A percentile compares a stretch with the other conserved stretches of the same genome.
phyloP scores from a whole-genome alignment of 2,797 vertebrate genomes.

The Eulemur mongoz region DNA sequence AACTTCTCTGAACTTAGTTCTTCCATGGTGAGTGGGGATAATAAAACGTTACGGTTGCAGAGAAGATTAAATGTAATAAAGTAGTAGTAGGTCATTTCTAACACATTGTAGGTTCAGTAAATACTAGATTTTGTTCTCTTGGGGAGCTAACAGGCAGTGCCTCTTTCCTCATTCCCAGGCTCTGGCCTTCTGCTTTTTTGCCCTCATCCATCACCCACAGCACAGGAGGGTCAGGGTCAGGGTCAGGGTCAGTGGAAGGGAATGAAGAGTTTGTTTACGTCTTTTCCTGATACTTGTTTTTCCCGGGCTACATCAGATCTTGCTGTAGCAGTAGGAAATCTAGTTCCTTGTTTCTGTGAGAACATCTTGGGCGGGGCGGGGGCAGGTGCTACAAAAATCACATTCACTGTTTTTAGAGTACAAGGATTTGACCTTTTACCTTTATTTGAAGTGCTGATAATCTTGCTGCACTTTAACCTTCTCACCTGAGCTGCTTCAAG shows the following conservation, averaged over 20 bases:
- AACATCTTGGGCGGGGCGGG: too few relatives aligned
- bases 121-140: accelerated
- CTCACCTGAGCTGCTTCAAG: background rate
- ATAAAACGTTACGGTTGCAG: background rate
- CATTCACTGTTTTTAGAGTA: accelerated
- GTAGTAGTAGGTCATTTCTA: background rate
- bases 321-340: background rate
- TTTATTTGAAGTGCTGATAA: background rate
- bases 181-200: background rate
- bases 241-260: background rate
- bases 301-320: background rate
- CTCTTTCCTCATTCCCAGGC: background rate
- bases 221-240: background rate
- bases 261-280: background rate
- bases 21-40: background rate
- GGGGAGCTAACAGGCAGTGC: background rate
- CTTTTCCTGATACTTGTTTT: background rate
- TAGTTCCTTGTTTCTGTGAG: background rate
- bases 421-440: too few relatives aligned
- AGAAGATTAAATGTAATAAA: background rate
- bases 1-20: background rate
- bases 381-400: background rate
- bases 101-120: accelerated
- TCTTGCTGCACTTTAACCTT: background rate
- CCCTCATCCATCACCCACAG: accelerated